These are phyloP conservation scores for Acrocyrtus sp. DNA, from an alignment of 2,888 invertebrate species.

Conservation along the genomic window DNA sequence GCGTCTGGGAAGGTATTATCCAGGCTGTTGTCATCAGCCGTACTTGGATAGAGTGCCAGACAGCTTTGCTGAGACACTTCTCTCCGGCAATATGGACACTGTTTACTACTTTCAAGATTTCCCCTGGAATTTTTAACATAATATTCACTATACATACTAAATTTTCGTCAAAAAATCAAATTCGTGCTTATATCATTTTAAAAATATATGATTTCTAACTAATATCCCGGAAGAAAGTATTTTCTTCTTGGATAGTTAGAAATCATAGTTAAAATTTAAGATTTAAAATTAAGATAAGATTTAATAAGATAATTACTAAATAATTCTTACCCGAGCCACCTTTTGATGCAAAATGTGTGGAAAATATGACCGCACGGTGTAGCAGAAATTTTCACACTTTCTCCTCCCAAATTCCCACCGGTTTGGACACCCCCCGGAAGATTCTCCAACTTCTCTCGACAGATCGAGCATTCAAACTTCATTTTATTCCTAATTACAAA, in stretches of 20 bases:
- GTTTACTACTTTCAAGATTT: constrained; percentile 30
- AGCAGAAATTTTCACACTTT: constrained; percentile 43
- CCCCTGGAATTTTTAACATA: too few relatives aligned
- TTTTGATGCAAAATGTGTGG: constrained; percentile 55
- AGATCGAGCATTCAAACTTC: constrained; percentile 55
- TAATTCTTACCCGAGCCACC: constrained; percentile 50
- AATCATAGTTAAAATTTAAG: too few relatives aligned
- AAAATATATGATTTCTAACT: too few relatives aligned
- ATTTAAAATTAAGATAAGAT: too few relatives aligned
- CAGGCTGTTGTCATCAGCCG: constrained; percentile 41
- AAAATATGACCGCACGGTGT: constrained; percentile 58
- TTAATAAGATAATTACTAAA: neutral
- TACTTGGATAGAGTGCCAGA: constrained; percentile 44
- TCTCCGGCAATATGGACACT: constrained; percentile 55
- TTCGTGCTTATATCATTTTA: too few relatives aligned
- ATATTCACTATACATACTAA: too few relatives aligned
- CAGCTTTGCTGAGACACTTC: constrained; percentile 34
- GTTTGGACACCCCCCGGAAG: constrained; percentile 43
- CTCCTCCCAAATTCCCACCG: neutral
- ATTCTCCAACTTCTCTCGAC: constrained; percentile 49
- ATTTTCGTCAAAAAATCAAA: too few relatives aligned
- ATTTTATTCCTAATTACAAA: too few relatives aligned
- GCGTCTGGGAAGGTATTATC: constrained; percentile 29
- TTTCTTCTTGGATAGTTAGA: too few relatives aligned
- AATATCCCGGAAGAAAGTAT: too few relatives aligned